Evolutionary conservation across 2,113 vertebrate genomes (phyloP).

Genomic region (Bufo bufo): DNA sequence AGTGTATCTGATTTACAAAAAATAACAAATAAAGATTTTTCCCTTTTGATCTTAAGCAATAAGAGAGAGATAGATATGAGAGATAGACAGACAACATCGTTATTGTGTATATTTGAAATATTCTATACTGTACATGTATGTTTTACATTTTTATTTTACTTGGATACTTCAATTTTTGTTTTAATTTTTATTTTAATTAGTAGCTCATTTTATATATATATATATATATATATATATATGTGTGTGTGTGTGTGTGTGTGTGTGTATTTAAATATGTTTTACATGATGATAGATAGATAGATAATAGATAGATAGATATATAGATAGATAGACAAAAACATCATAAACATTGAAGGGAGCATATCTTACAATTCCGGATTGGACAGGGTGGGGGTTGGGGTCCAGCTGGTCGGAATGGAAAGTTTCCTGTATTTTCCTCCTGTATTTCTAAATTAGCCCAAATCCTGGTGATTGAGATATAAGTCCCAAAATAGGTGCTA

Average conservation of each 20-base stretch:
- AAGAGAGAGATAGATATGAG: neutral
- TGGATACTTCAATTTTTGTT: too few relatives aligned
- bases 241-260: neutral
- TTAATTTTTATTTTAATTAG: too few relatives aligned
- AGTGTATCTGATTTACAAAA: too few relatives aligned
- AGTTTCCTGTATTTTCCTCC: slow-evolving; percentile 56
- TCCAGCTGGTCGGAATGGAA: slow-evolving; percentile 36
- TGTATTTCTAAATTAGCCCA: slow-evolving; percentile 26
- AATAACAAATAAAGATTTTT: neutral
- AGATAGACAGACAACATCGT: neutral
- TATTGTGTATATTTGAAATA: too few relatives aligned
- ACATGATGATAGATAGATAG: neutral
- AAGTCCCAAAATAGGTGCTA: neutral
- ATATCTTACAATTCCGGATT: neutral
- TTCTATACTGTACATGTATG: too few relatives aligned
- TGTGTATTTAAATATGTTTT: too few relatives aligned
- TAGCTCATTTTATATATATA: neutral
- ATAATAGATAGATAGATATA: neutral
- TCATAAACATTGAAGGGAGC: neutral
- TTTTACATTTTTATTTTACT: too few relatives aligned
- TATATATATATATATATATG: neutral
- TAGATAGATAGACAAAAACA: neutral
- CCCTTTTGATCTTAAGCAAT: too few relatives aligned
- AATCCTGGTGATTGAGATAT: neutral
- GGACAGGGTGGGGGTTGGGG: neutral